Evolutionary conservation across 2,113 vertebrate genomes (phyloP).

Genomic region (Chauna torquata): DNA sequence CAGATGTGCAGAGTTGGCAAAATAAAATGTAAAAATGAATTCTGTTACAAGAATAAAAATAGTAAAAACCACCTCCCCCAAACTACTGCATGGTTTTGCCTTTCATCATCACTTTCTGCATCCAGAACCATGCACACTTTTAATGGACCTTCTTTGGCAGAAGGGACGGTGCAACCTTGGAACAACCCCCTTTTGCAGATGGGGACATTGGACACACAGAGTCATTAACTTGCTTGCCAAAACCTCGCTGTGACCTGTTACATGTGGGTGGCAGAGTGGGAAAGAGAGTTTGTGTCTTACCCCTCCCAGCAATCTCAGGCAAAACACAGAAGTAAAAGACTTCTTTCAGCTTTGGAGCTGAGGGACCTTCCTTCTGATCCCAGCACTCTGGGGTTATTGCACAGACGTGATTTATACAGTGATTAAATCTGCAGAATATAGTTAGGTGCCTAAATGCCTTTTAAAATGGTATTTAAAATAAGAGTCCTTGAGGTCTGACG

Average conservation of each 20-base stretch:
- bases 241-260: background rate
- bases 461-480: background rate
- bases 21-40: background rate
- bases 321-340: background rate
- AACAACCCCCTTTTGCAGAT: background rate
- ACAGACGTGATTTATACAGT: constrained; percentile 2
- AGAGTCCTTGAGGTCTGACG: background rate
- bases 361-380: background rate
- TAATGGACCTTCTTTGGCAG: background rate
- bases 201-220: background rate
- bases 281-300: background rate
- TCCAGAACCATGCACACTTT: background rate
- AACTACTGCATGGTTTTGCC: background rate
- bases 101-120: background rate
- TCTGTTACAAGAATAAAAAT: background rate
- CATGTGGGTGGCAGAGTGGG: background rate
- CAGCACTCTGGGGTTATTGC: background rate
- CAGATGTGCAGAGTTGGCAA: background rate
- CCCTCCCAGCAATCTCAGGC: background rate
- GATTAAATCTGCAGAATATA: constrained; percentile 16
- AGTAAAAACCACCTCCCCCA: background rate
- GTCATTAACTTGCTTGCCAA: background rate
- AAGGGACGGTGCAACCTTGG: background rate
- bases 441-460: background rate
- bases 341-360: background rate